Conservation (phyloP, 2,888 invertebrate species). For the Lithophane ornitopus region DNA sequence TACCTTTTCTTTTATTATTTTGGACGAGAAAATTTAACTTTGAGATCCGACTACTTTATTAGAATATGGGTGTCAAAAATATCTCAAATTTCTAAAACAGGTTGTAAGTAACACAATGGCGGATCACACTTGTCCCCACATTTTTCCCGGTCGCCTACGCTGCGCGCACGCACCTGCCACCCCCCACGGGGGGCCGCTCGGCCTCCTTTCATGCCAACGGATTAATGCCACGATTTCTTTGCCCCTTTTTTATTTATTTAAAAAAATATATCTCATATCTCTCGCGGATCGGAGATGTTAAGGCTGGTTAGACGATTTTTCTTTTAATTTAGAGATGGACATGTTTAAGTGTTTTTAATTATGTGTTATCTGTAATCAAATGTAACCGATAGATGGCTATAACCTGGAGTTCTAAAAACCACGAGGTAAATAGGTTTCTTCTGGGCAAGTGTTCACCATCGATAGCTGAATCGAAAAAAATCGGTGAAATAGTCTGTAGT, state of each 20-base stretch:
- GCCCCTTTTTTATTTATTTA: conserved; percentile 71
- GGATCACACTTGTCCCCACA: conserved; percentile 66
- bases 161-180: conserved; percentile 84
- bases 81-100: conserved; percentile 29
- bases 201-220: conserved; percentile 80
- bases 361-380: background rate
- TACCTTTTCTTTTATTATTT: background rate
- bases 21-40: accelerated
- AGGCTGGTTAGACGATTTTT: conserved; percentile 37
- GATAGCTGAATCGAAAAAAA: no score
- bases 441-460: background rate
- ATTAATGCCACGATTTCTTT: conserved; percentile 82
- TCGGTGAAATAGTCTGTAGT: background rate
- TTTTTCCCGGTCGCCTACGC: conserved; percentile 66
- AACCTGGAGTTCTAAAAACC: background rate
- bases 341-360: background rate
- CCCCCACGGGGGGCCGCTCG: conserved; percentile 80
- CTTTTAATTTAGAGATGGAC: background rate
- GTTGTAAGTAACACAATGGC: conserved; percentile 33
- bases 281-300: conserved; percentile 55
- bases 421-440: background rate
- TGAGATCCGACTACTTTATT: background rate
- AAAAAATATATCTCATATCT: conserved; percentile 63
- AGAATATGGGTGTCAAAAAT: conserved; percentile 2
- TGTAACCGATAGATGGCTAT: background rate